phyloP scores from a whole-genome alignment of 1,140 invertebrate species.

The Ridgeia piscesae region DNA sequence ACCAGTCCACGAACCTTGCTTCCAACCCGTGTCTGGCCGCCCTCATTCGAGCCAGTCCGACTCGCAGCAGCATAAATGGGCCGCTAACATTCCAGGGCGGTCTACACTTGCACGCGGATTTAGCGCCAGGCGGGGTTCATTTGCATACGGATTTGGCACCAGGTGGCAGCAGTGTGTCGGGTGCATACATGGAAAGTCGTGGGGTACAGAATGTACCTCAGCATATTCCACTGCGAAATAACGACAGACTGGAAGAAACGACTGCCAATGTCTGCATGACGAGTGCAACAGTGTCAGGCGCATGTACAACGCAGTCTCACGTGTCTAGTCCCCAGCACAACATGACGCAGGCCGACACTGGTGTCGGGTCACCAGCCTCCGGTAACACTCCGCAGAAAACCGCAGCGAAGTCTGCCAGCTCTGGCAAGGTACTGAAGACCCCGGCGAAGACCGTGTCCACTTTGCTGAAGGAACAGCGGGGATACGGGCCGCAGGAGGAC shows the following conservation, averaged over 20 bases:
- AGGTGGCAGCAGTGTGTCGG: not conserved
- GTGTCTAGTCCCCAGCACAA: not conserved
- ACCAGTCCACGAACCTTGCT: not conserved
- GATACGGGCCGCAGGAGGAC: not conserved
- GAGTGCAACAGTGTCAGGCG: not conserved
- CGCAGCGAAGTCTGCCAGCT: no score
- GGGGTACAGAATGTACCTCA: not conserved
- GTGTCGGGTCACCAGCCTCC: not conserved
- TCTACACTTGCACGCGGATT: not conserved
- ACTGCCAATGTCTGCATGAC: not conserved
- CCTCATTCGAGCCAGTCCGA: not conserved
- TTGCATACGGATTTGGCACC: not conserved
- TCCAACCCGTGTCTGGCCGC: not conserved
- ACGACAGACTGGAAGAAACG: not conserved
- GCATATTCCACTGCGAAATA: not conserved
- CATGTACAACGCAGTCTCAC: not conserved
- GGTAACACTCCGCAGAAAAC: not conserved
- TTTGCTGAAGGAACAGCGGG: conserved; percentile 14
- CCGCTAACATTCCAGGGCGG: not conserved
- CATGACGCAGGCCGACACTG: not conserved
- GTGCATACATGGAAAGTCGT: not conserved
- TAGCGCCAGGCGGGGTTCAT: not conserved
- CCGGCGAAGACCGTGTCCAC: conserved; percentile 17
- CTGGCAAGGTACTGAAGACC: not conserved
- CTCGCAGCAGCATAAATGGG: not conserved